Conservation (phyloP, 2,888 invertebrate genomes). For the Boloria euphrosyne region DNA sequence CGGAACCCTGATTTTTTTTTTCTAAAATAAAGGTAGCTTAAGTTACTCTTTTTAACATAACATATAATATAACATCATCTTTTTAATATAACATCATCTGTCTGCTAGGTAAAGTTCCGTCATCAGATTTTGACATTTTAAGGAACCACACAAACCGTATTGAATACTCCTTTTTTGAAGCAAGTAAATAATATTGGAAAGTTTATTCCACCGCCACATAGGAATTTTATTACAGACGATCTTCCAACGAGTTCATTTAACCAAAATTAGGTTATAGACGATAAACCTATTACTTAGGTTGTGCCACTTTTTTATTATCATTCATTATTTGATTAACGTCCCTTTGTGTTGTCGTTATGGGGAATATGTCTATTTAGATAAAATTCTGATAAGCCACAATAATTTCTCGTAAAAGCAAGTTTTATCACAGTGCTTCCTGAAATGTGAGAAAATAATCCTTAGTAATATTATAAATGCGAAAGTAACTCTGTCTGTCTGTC, state of each 20-base stretch:
- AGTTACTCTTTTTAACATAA: too few relatives aligned
- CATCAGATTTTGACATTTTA: too few relatives aligned
- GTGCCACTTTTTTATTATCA: slow-evolving; percentile 35
- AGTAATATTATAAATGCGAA: too few relatives aligned
- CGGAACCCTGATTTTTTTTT: too few relatives aligned
- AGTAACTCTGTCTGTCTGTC: too few relatives aligned
- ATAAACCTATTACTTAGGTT: slow-evolving; percentile 34
- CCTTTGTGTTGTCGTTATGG: slow-evolving; percentile 24
- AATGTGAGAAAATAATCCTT: too few relatives aligned
- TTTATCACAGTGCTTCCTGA: too few relatives aligned
- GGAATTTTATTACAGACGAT: slow-evolving; percentile 13
- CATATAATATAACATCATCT: too few relatives aligned
- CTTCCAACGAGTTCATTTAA: slow-evolving; percentile 28
- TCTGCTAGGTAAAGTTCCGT: too few relatives aligned
- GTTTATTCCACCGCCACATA: background rate
- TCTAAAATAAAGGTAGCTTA: too few relatives aligned
- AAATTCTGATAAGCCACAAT: background rate
- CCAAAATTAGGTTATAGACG: slow-evolving; percentile 37
- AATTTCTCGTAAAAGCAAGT: too few relatives aligned
- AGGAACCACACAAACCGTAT: background rate
- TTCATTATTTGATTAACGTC: slow-evolving; percentile 37
- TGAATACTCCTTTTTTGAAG: background rate
- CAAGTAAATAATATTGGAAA: background rate
- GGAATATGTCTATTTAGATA: background rate
- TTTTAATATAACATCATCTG: too few relatives aligned